Base-by-base conservation (phyloP, 2,888 invertebrate genomes). In the Chouioia cunea region DNA sequence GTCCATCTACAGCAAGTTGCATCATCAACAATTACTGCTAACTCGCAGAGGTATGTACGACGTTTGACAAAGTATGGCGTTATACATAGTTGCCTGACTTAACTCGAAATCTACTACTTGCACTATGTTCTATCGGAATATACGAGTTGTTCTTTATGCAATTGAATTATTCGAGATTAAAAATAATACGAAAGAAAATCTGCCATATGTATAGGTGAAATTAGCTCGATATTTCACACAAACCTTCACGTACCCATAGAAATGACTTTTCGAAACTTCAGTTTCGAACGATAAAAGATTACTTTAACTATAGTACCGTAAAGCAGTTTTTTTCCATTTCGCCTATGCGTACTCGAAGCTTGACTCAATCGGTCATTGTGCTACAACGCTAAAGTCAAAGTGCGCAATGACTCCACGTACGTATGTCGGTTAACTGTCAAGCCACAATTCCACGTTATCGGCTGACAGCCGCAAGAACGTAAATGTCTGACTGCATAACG, bases 1-100 rank as follows among this genome's bases (percentile, higher is more conserved):
- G 96, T 58, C 94, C 90, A 86, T 96, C 96, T 96, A 88, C n/a
- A 85, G 74, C 57, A 62, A 65, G 50, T 15, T 36, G 36, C 36
- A 36, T 36, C 12, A 36, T 36, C 36, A 36, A 36, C 36, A 36
- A 10, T 36, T 36, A 36, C 36, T 6, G 36, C 12, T 36, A 36
- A 36, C 36, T 36, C 36, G 10, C 27, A 6, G 3, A 6, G 3
- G 27, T 4, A 6, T 6, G 27, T 6, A 27, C 27, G 36, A 6
- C 6, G 6, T 36, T 6, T 36, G 36, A 6, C 36, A 6, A 1
- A 36, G 2, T 6, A 1, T 10, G 36, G 6, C 12, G 12, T 56
- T 36, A 36, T 43, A 22, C n/a, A 8, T 4, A 43, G 14, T 43
- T 22, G 36, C 16, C 56, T 16, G 36, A 36, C 36, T 12, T 10